Evolutionary conservation across 2,113 vertebrate genomes (phyloP).

Genomic region (Pachypanchax playfairii): DNA sequence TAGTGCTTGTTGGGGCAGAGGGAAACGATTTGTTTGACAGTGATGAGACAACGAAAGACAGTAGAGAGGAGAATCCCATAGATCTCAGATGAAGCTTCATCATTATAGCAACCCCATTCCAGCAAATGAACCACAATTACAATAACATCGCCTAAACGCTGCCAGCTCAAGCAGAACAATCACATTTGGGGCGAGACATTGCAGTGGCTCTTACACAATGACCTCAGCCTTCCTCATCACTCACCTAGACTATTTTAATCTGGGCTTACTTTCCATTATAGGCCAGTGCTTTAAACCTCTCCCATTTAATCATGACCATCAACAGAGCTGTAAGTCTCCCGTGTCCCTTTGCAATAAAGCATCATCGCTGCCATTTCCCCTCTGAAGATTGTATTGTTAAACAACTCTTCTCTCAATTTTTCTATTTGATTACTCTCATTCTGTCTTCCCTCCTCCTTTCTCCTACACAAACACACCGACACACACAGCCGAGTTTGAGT

Average conservation of each 20-base stretch:
- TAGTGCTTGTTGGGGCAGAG: slow-evolving; percentile 17
- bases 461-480: neutral
- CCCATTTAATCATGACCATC: slow-evolving; percentile 63
- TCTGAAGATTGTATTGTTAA: slow-evolving; percentile 41
- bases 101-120: slow-evolving; percentile 67
- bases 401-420: slow-evolving; percentile 37
- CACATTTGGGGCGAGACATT: slow-evolving; percentile 70
- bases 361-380: slow-evolving; percentile 29
- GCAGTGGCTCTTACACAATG: slow-evolving; percentile 51
- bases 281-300: slow-evolving; percentile 49
- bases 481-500: slow-evolving; percentile 21
- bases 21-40: slow-evolving; percentile 21
- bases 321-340: slow-evolving; percentile 41
- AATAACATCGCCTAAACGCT: slow-evolving; percentile 61
- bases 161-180: slow-evolving; percentile 78
- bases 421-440: slow-evolving; percentile 31
- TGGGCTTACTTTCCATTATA: slow-evolving; percentile 66
- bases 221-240: slow-evolving; percentile 64
- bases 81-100: slow-evolving; percentile 62
- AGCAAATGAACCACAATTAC: slow-evolving; percentile 77
- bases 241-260: slow-evolving; percentile 69
- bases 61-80: slow-evolving; percentile 53
- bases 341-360: slow-evolving; percentile 26
- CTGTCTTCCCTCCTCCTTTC: neutral
- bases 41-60: slow-evolving; percentile 57